Conservation (phyloP, 2,797 vertebrate species). For the Alectoris magna region DNA sequence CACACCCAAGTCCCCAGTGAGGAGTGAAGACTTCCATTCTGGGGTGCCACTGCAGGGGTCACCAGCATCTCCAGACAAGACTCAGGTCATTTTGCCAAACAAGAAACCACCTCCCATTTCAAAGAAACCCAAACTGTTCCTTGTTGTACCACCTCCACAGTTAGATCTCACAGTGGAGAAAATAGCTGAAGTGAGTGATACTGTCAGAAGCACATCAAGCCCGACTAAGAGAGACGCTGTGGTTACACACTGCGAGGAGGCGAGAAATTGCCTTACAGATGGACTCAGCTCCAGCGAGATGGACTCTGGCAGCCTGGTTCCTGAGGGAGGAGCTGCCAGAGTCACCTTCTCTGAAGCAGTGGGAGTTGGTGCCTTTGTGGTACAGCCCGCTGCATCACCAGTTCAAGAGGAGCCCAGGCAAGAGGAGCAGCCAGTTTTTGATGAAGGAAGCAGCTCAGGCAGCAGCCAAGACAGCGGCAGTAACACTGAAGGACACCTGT, state of each 20-base stretch:
- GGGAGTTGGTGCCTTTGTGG: constrained; percentile 74
- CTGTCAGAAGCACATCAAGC: constrained; percentile 60
- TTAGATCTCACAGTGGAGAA: constrained; percentile 73
- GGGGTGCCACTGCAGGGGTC: constrained; percentile 31
- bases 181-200: constrained; percentile 59
- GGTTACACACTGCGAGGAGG: constrained; percentile 68
- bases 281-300: constrained; percentile 72
- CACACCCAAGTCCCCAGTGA: neutral
- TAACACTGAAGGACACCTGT: constrained; percentile 70
- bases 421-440: constrained; percentile 73
- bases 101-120: constrained; percentile 90
- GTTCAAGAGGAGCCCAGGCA: constrained; percentile 57
- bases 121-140: constrained; percentile 93
- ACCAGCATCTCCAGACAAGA: constrained; percentile 56
- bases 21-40: constrained; percentile 35
- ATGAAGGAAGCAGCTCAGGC: constrained; percentile 70
- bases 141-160: constrained; percentile 82
- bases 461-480: constrained; percentile 78
- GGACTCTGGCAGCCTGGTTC: constrained; percentile 71
- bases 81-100: constrained; percentile 78
- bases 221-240: constrained; percentile 55
- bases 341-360: constrained; percentile 77
- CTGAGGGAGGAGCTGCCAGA: constrained; percentile 73
- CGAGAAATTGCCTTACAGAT: constrained; percentile 67
- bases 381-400: constrained; percentile 67